Evolutionary conservation across 1,140 invertebrate species (phyloP).

Genomic region (Megalonaias nervosa): DNA sequence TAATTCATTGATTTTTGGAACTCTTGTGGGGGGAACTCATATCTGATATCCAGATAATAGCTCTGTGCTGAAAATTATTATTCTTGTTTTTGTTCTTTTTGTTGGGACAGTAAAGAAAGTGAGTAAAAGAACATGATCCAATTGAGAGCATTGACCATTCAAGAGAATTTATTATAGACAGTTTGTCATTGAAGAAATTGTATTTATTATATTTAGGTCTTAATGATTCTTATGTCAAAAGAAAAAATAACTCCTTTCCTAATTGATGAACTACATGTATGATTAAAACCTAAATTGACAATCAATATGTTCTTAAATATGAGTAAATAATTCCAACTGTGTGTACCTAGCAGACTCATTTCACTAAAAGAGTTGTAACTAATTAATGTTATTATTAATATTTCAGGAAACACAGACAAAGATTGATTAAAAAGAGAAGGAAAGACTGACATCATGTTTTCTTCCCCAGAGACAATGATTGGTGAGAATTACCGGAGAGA

Average conservation of each 20-base stretch:
- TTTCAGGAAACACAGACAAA: conserved; percentile 1
- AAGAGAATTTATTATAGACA: too few relatives aligned
- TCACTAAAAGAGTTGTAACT: background rate
- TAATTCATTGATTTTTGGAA: too few relatives aligned
- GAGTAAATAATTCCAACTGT: background rate
- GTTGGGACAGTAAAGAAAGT: too few relatives aligned
- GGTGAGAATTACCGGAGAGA: background rate
- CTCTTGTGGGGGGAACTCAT: too few relatives aligned
- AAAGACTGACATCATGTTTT: conserved; percentile 2
- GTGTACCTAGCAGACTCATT: background rate
- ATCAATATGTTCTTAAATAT: background rate
- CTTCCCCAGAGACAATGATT: conserved; percentile 8
- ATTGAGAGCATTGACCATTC: too few relatives aligned
- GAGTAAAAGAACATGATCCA: too few relatives aligned
- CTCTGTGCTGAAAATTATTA: too few relatives aligned
- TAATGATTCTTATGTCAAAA: background rate
- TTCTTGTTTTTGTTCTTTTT: too few relatives aligned
- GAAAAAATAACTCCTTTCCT: background rate
- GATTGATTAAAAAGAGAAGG: background rate
- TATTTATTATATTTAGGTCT: too few relatives aligned
- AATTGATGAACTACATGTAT: background rate
- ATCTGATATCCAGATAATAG: too few relatives aligned
- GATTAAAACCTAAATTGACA: background rate
- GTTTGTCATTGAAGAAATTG: too few relatives aligned
- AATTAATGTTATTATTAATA: background rate